Evolutionary conservation across 2,797 vertebrate species (phyloP), one percentile per base, ranked within the genome.

Genomic region (Bovichtus variegatus): DNA sequence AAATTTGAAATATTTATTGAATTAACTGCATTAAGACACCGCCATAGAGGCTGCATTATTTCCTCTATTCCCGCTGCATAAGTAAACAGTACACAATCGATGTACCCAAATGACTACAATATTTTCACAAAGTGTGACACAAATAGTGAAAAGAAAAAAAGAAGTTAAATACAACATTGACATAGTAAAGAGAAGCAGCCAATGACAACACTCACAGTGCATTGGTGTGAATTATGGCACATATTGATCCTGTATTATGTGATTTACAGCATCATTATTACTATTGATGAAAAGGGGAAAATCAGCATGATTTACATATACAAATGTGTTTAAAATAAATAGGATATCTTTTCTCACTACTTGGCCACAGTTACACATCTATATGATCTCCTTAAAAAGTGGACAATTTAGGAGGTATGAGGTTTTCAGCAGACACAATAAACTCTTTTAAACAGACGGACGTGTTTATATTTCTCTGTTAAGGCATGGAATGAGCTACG

Each of bases 141-240:
- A 34, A 9, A 29, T 0, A 49, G 15, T 66, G 2, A 27, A 47
- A 74, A 61, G 15, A 71, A 69, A 19, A 0, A 36, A 8, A 10
- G 12, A 8, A 10, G 12, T 9, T 13, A 7, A 21, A 64, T 12
- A 75, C 27, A 66, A 25, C 34, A 66, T 47, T 51, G 43, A 74
- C 41, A 34, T 5, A 53, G 43, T 36, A 16, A 4, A 73, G 43
- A 64, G 63, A 78, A 81, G 74, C 61, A 69, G 64, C 64, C 1
- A 34, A 41, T 38, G 34, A 69, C 16, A 75, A 70, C 78, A 68
- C 65, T 91, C 87, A 90, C 86, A 90, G 88, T 89, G 89, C 34
- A 15, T 61, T 87, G 80, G 81, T 81, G 85, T 82, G 70, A 60
- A 62, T 69, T 82, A 87, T 93, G 90, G 90, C 87, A 90, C 83